Conservation (phyloP, 2,113 vertebrate genomes). For the Acanthisitta chloris region DNA sequence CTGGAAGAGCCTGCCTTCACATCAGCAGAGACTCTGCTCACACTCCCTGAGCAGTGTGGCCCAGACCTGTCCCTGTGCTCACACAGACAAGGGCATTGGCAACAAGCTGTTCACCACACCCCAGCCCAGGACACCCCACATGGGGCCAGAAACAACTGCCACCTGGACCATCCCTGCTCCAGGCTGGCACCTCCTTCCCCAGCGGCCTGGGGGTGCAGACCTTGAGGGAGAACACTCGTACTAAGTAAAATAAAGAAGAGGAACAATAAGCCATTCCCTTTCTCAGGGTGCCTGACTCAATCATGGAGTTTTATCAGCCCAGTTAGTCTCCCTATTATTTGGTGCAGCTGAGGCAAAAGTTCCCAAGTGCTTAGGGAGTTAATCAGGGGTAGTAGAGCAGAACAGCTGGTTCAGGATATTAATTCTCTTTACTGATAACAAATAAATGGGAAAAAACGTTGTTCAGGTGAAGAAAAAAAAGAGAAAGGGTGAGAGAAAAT, state of each 20-base stretch:
- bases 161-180: not conserved
- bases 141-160: not conserved
- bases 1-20: not conserved
- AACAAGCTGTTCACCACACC: not conserved
- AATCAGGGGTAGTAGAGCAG: conserved; percentile 25
- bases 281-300: not conserved
- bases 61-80: not conserved
- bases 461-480: not conserved
- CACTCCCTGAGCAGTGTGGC: rapidly evolving
- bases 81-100: not conserved
- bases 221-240: not conserved
- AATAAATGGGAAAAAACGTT: not conserved
- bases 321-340: conserved; percentile 41
- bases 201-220: not conserved
- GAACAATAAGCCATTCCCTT: not conserved
- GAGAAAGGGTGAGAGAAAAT: not conserved
- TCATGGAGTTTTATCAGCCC: conserved; percentile 10
- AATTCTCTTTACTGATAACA: conserved; percentile 26
- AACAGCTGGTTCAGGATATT: not conserved
- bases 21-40: not conserved
- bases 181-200: not conserved
- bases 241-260: not conserved
- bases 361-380: conserved; percentile 21
- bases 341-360: not conserved
- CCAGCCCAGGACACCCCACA: not conserved